Base-by-base conservation (phyloP, 1,140 invertebrate genomes). In the Temnothorax nylanderi region DNA sequence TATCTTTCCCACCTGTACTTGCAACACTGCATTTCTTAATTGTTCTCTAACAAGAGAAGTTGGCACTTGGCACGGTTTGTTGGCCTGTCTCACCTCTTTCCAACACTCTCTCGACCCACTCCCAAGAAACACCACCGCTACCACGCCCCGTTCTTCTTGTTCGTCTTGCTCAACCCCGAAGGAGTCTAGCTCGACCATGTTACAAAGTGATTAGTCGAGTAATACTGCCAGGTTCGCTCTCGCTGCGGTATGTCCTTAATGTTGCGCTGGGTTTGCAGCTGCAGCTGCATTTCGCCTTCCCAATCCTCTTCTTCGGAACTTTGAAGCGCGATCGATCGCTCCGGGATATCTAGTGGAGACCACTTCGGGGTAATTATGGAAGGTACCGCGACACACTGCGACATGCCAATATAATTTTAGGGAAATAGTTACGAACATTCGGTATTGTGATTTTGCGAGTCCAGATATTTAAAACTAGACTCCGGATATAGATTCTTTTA, bases 121-220 rank as follows among this genome's bases (percentile, higher is more conserved):
- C 69, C 69, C 85, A 81, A 69, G 90, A 80, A 86, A 90, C 89
- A 88, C 64, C 71, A 90, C 75, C 77, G 58, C 54, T 32, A 32
- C 47, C 44, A n/a, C 44, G 47, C 75, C 41, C 76, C 21, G 47
- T 56, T 32, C 51, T 56, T 86, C 76, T 75, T 71, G 44, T 60
- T 77, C 54, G 60, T 74, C 86, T 37, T 75, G 32, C 58, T 67
- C 49, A 60, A 76, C 26, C 80, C 62, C 86, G 72, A 71, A 85
- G 71, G 69, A 87, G 41, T 64, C 81, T 67, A 86, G 69, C 72
- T 91, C 77, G 74, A 86, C 67, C 92, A 90, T 92, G 91, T 91
- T 93, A 92, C 92, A 93, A 93, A 94, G 93, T 93, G 93, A 94
- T 94, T 94, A 94, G 93, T 94, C 92, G 92, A 91, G 93, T 93